Conservation (phyloP, 2,888 invertebrate genomes). For the Acanthococcus lagerstroemiae region DNA sequence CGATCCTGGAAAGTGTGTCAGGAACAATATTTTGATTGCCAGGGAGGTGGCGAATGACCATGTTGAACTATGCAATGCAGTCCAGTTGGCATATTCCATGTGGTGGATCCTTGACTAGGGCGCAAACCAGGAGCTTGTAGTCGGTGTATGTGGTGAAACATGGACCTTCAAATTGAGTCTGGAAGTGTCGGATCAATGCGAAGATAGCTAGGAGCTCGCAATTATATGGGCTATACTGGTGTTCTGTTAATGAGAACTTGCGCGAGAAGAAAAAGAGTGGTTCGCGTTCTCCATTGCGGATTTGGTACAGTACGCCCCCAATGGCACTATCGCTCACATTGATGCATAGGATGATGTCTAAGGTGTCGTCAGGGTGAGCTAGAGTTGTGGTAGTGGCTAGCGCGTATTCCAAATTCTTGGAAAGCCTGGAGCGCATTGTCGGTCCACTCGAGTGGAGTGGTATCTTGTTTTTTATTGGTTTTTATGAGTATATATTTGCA, state of each 20-base stretch:
- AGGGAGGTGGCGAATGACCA: conserved; percentile 25
- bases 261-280: not conserved
- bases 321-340: not conserved
- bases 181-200: conserved; percentile 26
- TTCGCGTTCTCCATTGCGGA: not conserved
- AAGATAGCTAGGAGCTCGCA: conserved; percentile 15
- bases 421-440: not conserved
- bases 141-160: conserved; percentile 31
- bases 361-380: not conserved
- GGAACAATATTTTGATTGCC: conserved; percentile 31
- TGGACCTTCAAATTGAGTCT: conserved; percentile 33
- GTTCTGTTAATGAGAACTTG: not conserved
- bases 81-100: conserved; percentile 19
- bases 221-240: conserved; percentile 6
- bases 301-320: not conserved
- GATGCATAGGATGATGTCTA: not conserved
- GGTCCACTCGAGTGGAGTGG: not conserved
- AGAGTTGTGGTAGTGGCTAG: not conserved
- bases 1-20: conserved; percentile 15
- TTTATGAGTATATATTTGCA: too few relatives aligned
- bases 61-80: conserved; percentile 31
- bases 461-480: not conserved
- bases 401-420: not conserved
- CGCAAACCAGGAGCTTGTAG: conserved; percentile 32
- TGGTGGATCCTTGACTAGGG: conserved; percentile 26